phyloP scores from a whole-genome alignment of 2,113 vertebrate species.

The Sinocyclocheilus anshuiensis region DNA sequence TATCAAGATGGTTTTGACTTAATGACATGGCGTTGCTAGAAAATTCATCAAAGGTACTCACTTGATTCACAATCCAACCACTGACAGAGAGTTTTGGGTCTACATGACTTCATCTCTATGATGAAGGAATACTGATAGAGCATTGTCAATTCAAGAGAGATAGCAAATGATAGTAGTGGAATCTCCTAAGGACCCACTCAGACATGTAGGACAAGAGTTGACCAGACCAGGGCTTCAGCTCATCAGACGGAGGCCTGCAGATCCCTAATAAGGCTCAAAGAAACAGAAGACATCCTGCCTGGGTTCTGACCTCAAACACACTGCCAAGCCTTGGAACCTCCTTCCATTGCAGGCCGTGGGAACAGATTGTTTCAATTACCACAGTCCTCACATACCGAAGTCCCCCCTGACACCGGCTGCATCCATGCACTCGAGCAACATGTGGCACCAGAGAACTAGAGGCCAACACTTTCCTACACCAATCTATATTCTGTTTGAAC shows the following conservation, averaged over 20 bases:
- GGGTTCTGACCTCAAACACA: constrained; percentile 73
- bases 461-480: constrained; percentile 66
- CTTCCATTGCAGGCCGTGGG: constrained; percentile 62
- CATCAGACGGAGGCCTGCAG: constrained; percentile 51
- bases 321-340: constrained; percentile 52
- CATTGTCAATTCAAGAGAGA: constrained; percentile 3
- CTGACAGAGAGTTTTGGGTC: background rate
- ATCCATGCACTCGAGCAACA: constrained; percentile 66
- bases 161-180: constrained; percentile 27
- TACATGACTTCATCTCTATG: background rate
- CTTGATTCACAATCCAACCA: background rate
- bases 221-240: constrained; percentile 48
- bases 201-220: constrained; percentile 32
- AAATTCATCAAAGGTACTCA: background rate
- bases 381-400: constrained; percentile 64
- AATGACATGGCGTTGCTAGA: background rate
- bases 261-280: constrained; percentile 59
- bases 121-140: constrained; percentile 6
- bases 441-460: constrained; percentile 63
- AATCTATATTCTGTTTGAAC: constrained; percentile 73
- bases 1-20: background rate
- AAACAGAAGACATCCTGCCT: constrained; percentile 68
- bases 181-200: constrained; percentile 42
- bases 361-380: constrained; percentile 78
- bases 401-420: constrained; percentile 66